A percentile compares a stretch with the other conserved stretches of the same genome.
Evolutionary conservation across 2,113 vertebrate genomes (phyloP).

Genomic region (Zosterops japonicus): DNA sequence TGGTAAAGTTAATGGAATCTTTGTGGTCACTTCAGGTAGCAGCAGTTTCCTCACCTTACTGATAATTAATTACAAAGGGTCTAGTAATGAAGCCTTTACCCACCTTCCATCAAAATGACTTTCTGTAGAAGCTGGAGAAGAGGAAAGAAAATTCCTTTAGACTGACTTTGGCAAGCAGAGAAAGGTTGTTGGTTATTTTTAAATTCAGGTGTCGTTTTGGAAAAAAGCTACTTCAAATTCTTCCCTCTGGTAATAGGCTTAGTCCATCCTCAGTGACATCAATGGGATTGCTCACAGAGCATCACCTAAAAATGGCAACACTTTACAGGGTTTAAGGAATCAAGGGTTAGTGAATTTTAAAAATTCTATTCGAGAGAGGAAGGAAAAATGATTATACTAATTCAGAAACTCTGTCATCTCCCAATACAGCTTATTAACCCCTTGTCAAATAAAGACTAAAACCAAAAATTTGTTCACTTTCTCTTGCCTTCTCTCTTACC

Average conservation of each 20-base stretch:
- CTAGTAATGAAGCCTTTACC: background rate
- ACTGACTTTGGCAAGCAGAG: background rate
- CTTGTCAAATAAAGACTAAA: background rate
- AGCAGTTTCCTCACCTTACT: background rate
- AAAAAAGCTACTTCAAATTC: background rate
- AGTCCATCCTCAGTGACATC: background rate
- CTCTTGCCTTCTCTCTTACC: background rate
- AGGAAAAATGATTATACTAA: background rate
- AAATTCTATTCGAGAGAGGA: background rate
- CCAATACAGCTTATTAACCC: background rate
- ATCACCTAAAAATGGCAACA: slow-evolving; percentile 12
- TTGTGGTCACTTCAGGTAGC: background rate
- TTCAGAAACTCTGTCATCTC: background rate
- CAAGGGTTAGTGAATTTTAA: background rate
- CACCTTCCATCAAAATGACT: background rate
- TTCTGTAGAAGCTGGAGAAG: background rate
- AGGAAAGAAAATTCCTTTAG: background rate
- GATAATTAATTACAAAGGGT: background rate
- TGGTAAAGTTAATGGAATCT: background rate
- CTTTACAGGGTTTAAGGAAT: background rate
- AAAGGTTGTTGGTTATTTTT: background rate
- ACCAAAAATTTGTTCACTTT: background rate
- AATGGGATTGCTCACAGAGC: slow-evolving; percentile 26
- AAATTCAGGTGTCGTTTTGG: background rate
- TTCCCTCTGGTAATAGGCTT: slow-evolving; percentile 12